These are phyloP conservation scores for Takifugu bimaculatus DNA, from an alignment of 2,113 vertebrate genomes.

Conservation along the genomic window DNA sequence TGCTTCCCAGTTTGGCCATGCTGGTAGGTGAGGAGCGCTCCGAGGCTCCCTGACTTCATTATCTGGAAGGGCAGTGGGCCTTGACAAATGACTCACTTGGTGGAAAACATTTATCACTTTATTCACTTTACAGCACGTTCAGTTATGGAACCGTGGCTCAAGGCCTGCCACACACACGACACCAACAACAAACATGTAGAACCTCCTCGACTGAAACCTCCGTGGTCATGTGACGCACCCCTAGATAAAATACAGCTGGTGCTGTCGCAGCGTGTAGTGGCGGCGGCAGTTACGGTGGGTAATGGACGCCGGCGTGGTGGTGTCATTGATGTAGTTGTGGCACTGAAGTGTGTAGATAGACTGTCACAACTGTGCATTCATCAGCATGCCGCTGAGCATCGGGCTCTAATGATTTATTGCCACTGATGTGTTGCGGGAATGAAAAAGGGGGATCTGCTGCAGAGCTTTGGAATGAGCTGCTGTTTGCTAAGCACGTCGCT, in stretches of 20 bases:
- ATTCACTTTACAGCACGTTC: conserved; percentile 5
- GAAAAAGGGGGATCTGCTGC: conserved; percentile 23
- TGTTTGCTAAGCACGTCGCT: conserved; percentile 1
- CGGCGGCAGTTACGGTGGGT: conserved; percentile 1
- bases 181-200: conserved; percentile 1
- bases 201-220: not conserved
- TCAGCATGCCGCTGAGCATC: conserved; percentile 46
- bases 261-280: conserved; percentile 17
- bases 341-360: conserved; percentile 33
- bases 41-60: conserved; percentile 48
- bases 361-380: conserved; percentile 50
- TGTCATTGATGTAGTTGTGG: conserved; percentile 43
- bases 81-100: conserved; percentile 40
- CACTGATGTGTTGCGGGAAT: conserved; percentile 7
- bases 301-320: conserved; percentile 24
- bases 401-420: conserved; percentile 20
- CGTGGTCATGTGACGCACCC: fast-evolving
- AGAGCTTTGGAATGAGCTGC: conserved; percentile 7
- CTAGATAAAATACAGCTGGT: not conserved
- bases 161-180: not conserved
- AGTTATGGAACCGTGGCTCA: conserved; percentile 8
- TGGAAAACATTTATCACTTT: conserved; percentile 33
- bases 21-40: conserved; percentile 27
- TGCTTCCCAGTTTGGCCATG: conserved; percentile 26
- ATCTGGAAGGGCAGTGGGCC: conserved; percentile 23